These are phyloP conservation scores for Isoperla grammatica DNA, from an alignment of 2,888 invertebrate species.

Conservation along the genomic window DNA sequence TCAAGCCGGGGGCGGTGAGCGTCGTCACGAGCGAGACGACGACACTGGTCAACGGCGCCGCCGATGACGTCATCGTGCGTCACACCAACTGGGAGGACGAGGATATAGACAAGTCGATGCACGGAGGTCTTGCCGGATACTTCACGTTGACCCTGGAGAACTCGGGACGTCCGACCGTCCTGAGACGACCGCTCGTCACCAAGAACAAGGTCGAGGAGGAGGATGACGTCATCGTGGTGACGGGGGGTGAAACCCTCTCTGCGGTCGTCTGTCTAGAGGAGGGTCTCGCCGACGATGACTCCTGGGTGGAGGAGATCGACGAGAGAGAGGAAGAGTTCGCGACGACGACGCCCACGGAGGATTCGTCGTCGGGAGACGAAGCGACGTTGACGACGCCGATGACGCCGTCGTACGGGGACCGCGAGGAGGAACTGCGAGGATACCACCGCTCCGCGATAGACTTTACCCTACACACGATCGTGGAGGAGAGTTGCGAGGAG, in stretches of 20 bases:
- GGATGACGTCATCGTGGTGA: conserved; percentile 60
- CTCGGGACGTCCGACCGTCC: conserved; percentile 29
- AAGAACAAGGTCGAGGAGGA: conserved; percentile 33
- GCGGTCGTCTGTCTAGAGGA: conserved; percentile 73
- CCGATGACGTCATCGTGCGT: conserved; percentile 55
- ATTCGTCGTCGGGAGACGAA: conserved; percentile 50
- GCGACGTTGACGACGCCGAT: conserved; percentile 43
- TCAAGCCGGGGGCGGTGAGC: conserved; percentile 50
- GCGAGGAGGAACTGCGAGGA: conserved; percentile 76
- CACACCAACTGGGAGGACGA: conserved; percentile 59
- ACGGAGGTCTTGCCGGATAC: conserved; percentile 43
- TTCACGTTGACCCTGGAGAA: conserved; percentile 45
- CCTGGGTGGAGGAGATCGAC: conserved; percentile 85
- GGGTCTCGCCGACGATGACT: conserved; percentile 83
- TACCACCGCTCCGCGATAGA: conserved; percentile 79
- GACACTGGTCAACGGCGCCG: conserved; percentile 50
- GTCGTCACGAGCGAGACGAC: conserved; percentile 72
- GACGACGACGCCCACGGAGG: conserved; percentile 49
- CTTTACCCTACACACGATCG: conserved; percentile 87
- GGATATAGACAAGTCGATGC: conserved; percentile 42
- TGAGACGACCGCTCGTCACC: conserved; percentile 28
- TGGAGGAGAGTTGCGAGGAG: conserved; percentile 92
- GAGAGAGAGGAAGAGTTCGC: conserved; percentile 50
- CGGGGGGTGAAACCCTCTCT: conserved; percentile 63
- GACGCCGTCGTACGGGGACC: conserved; percentile 56